phyloP scores from a whole-genome alignment of 2,113 vertebrate species.

The Thalassoma bifasciatum region DNA sequence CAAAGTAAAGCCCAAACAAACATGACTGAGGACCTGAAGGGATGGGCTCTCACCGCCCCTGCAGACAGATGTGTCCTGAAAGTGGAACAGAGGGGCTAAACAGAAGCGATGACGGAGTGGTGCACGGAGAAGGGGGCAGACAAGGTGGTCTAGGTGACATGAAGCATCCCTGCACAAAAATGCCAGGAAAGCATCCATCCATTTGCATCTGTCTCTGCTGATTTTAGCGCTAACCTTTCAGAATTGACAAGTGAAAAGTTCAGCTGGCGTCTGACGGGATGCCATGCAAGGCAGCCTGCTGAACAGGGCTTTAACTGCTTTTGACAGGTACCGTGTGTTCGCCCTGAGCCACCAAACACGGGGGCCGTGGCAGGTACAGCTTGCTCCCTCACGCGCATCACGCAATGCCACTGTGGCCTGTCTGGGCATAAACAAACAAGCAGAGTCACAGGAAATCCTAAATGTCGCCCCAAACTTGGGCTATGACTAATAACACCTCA shows the following conservation, averaged over 20 bases:
- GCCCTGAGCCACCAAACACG: conserved; percentile 79
- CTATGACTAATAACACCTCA: conserved; percentile 57
- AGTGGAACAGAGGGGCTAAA: conserved; percentile 41
- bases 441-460: conserved; percentile 39
- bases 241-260: conserved; percentile 91
- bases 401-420: conserved; percentile 51
- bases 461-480: conserved; percentile 58
- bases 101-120: conserved; percentile 22
- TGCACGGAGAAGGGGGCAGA: conserved; percentile 12
- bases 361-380: conserved; percentile 72
- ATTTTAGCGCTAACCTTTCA: conserved; percentile 89
- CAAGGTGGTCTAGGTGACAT: conserved; percentile 60
- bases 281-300: conserved; percentile 83
- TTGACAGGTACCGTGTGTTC: conserved; percentile 90
- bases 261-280: conserved; percentile 84
- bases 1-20: conserved; percentile 32
- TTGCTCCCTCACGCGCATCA: conserved; percentile 54
- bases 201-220: conserved; percentile 82
- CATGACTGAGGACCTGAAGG: conserved; percentile 40
- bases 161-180: conserved; percentile 67
- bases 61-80: conserved; percentile 61
- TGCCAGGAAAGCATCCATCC: conserved; percentile 79
- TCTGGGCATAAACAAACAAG: conserved; percentile 53
- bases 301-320: conserved; percentile 86
- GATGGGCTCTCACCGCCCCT: conserved; percentile 31